Base-by-base conservation (phyloP, 2,888 invertebrate species). In the Azorinus chamasolen region DNA sequence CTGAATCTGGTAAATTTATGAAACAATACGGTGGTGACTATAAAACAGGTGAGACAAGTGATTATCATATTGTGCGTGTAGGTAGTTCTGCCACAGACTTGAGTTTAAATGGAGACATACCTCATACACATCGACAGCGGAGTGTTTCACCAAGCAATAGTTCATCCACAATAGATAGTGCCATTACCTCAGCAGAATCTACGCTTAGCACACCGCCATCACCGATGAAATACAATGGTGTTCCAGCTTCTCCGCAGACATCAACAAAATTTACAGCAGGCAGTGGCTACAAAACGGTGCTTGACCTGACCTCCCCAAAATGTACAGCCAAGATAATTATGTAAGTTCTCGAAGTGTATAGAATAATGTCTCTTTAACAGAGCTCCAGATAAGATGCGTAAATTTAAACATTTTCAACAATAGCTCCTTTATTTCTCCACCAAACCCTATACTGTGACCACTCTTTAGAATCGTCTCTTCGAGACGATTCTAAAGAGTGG, bases 1-100 rank as follows among this genome's bases (percentile, higher is more conserved):
- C 76, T 22, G 80, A 80, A 54, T 80, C 80, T 6, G 80, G 73
- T 37, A 80, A 76, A 62, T 80, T 80, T 63, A 80, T 80, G 80
- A 58, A 55, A 27, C 72, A 69, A 41, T 80, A 80, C 57, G 66
- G 66, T 14, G 43, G 57, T 27, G 51, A 32, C 43, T 43, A 24
- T 57, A 6, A 4, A 32, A 32, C 4, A 32, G 43, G 37, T 32
- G 50, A 57, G 32, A 37, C 20, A n/a, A 48, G 27, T 16, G 32
- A 32, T 32, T 32, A 32, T 10, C 32, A 32, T 10, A 32, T 32
- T 32, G 32, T 32, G 32, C 39, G 32, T 68, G 61, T 41, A 18
- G 75, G 70, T n/a, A 65, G 32, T 39, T 53, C 24, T 20, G 50
- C 48, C 25, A 25, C 65, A 66, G 37, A 57, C 45, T 27, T 25